Evolutionary conservation across 2,888 invertebrate genomes (phyloP).

Genomic region (Amblyjoppa fuscipennis): DNA sequence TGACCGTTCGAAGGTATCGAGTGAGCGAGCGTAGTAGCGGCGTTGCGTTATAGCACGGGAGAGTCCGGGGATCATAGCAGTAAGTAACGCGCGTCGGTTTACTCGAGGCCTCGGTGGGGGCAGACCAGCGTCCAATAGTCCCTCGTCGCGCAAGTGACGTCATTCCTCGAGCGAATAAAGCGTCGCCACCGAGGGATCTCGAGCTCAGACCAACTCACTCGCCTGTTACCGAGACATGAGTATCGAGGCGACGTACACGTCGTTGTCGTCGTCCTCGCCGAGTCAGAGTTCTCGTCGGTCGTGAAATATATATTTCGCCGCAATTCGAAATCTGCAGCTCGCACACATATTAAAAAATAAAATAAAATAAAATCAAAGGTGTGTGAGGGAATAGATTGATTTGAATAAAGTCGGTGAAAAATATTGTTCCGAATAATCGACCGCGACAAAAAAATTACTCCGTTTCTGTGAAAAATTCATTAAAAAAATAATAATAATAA

Average conservation of each 20-base stretch:
- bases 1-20: conserved; percentile 43
- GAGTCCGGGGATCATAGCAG: conserved; percentile 30
- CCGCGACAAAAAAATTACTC: conserved; percentile 36
- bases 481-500: background rate
- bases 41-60: conserved; percentile 26
- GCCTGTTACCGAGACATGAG: conserved; percentile 67
- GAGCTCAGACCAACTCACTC: conserved; percentile 78
- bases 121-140: conserved; percentile 75
- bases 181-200: conserved; percentile 72
- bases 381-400: conserved; percentile 50
- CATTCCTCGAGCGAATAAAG: conserved; percentile 78
- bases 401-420: conserved; percentile 28
- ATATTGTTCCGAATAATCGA: background rate
- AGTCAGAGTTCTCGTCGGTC: conserved; percentile 40
- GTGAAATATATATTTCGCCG: conserved; percentile 23
- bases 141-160: conserved; percentile 77
- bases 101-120: conserved; percentile 55
- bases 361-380: background rate
- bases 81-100: conserved; percentile 79
- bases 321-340: conserved; percentile 55
- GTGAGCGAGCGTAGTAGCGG: conserved; percentile 18
- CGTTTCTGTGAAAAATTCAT: conserved; percentile 5
- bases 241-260: conserved; percentile 64
- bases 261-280: conserved; percentile 71
- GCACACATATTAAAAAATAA: background rate